Conservation (phyloP, 2,888 invertebrate genomes). For the Dicycla oo region DNA sequence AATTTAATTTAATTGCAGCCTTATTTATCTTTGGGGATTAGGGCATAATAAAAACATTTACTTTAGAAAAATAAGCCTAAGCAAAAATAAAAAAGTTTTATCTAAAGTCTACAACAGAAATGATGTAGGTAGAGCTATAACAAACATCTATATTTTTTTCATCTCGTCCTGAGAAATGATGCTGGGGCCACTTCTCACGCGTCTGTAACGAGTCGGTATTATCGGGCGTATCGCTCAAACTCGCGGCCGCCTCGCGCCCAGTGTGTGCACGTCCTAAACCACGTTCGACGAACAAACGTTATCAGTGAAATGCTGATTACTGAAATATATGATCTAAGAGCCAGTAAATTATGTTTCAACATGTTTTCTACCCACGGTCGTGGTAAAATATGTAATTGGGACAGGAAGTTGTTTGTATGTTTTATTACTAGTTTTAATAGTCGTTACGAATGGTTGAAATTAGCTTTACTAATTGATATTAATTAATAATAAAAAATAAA, state of each 20-base stretch:
- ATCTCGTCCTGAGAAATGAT: conserved; percentile 74
- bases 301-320: conserved; percentile 56
- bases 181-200: conserved; percentile 79
- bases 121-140: conserved; percentile 49
- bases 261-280: conserved; percentile 66
- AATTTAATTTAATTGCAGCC: conserved; percentile 43
- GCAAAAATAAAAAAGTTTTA: conserved; percentile 50
- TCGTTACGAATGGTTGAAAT: conserved; percentile 37
- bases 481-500: conserved; percentile 32
- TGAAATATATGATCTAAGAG: conserved; percentile 62
- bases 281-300: conserved; percentile 56
- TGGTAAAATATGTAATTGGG: conserved; percentile 49
- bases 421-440: conserved; percentile 51
- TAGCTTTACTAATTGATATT: conserved; percentile 21
- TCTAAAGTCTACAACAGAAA: conserved; percentile 48
- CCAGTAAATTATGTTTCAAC: conserved; percentile 53
- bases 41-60: conserved; percentile 3
- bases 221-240: conserved; percentile 69
- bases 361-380: conserved; percentile 48
- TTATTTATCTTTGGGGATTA: conserved; percentile 28
- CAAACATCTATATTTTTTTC: conserved; percentile 65
- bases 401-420: conserved; percentile 52
- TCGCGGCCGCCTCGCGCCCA: conserved; percentile 52
- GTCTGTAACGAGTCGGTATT: conserved; percentile 67
- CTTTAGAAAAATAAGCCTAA: conserved; percentile 12